Percentiles rank a stretch among this genome's conserved stretches.
phyloP scores from a whole-genome alignment of 2,113 vertebrate species.

The Microcebus griseorufus region DNA sequence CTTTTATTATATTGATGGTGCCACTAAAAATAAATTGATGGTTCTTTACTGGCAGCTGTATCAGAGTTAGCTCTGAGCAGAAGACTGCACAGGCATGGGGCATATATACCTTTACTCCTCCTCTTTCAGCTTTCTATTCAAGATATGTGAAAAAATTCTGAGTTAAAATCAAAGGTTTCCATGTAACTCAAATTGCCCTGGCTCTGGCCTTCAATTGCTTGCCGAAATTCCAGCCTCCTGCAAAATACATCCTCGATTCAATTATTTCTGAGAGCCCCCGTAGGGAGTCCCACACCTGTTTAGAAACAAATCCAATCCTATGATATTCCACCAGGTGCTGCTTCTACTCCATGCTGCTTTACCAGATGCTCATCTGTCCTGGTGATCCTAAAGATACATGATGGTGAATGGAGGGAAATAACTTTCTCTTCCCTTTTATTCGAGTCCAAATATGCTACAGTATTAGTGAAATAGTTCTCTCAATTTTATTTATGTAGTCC shows the following conservation, averaged over 20 bases:
- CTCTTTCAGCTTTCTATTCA: not conserved
- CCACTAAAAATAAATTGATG: not conserved
- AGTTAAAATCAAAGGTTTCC: constrained; percentile 46
- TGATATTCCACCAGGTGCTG: constrained; percentile 55
- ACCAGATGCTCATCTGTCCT: constrained; percentile 59
- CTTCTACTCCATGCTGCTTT: constrained; percentile 61
- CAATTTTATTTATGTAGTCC: not conserved
- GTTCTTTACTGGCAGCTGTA: constrained; percentile 4
- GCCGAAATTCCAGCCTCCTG: constrained; percentile 57
- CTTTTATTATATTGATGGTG: constrained; percentile 13
- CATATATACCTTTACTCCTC: not conserved
- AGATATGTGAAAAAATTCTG: not conserved
- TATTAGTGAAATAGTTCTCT: not conserved
- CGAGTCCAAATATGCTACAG: not conserved
- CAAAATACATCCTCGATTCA: constrained; percentile 55
- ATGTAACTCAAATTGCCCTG: not conserved
- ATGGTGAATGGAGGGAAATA: not conserved
- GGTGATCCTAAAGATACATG: not conserved
- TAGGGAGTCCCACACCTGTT: constrained; percentile 67
- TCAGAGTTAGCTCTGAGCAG: not conserved
- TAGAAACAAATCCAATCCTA: constrained; percentile 52
- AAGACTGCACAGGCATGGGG: not conserved
- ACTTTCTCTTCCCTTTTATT: constrained; percentile 25
- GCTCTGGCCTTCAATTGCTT: constrained; percentile 35
- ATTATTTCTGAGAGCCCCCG: constrained; percentile 66